Conservation (phyloP, 2,888 invertebrate genomes). For the Melanophora roralis region DNA sequence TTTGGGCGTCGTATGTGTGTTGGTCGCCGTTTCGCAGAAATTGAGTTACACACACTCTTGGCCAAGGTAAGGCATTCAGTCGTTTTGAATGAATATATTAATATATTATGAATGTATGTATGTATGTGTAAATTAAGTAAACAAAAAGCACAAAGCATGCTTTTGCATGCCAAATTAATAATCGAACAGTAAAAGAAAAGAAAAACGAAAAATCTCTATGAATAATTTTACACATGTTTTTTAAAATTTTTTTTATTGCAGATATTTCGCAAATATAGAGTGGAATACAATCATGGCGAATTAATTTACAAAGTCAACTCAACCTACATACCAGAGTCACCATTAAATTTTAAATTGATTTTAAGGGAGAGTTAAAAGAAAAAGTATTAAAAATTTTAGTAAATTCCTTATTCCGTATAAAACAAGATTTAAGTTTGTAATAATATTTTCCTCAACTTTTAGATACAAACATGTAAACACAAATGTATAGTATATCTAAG, state of each 20-base stretch:
- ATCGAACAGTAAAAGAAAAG: neutral
- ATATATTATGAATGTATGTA: too few relatives aligned
- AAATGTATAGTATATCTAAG: too few relatives aligned
- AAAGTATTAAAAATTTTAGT: too few relatives aligned
- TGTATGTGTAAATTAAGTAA: too few relatives aligned
- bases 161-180: slow-evolving; percentile 25
- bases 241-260: slow-evolving; percentile 73
- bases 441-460: too few relatives aligned
- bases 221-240: neutral
- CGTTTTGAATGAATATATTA: too few relatives aligned
- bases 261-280: slow-evolving; percentile 84
- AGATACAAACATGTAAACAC: too few relatives aligned
- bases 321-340: slow-evolving; percentile 85
- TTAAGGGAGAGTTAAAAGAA: slow-evolving; percentile 73
- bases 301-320: slow-evolving; percentile 85
- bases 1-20: slow-evolving; percentile 87
- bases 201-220: neutral
- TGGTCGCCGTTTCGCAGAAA: slow-evolving; percentile 88
- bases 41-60: slow-evolving; percentile 85
- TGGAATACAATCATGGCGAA: slow-evolving; percentile 83
- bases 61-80: slow-evolving; percentile 83
- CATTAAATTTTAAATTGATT: slow-evolving; percentile 82
- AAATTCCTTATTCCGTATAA: too few relatives aligned
- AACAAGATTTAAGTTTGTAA: too few relatives aligned
- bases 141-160: slow-evolving; percentile 7